A percentile compares a stretch with the other conserved stretches of the same genome.
Evolutionary conservation across 2,888 invertebrate species (phyloP).

Genomic region (Acanthococcus lagerstroemiae): DNA sequence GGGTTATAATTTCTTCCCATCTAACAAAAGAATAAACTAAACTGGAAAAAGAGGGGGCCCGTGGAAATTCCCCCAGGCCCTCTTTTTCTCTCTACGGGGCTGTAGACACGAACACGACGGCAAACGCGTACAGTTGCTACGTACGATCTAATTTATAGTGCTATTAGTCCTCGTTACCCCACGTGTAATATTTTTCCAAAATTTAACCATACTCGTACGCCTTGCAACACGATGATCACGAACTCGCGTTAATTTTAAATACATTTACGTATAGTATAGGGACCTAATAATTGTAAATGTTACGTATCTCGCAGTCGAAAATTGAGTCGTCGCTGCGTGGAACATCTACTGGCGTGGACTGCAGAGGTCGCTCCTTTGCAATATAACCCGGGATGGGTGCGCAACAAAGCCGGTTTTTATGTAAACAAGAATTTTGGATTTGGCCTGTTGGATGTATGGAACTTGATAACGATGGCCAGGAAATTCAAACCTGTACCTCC

Average conservation of each 20-base stretch:
- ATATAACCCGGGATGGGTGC: slow-evolving; percentile 57
- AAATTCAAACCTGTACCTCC: slow-evolving; percentile 64
- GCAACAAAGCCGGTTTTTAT: slow-evolving; percentile 69
- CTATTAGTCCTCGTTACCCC: no score
- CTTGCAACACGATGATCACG: no score
- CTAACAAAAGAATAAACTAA: no score
- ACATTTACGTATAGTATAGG: not conserved
- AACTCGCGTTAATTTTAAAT: no score
- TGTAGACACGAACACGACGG: no score
- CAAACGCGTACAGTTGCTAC: no score
- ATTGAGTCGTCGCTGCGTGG: slow-evolving; percentile 81
- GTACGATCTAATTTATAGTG: no score
- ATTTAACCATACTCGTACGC: not conserved
- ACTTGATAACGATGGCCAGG: slow-evolving; percentile 57
- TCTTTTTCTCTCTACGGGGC: no score
- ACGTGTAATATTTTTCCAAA: no score
- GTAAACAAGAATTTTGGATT: slow-evolving; percentile 78
- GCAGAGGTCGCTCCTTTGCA: slow-evolving; percentile 61
- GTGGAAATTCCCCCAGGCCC: no score
- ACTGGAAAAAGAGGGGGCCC: no score
- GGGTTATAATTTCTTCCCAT: no score
- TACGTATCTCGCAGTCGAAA: slow-evolving; percentile 50
- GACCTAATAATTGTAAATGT: not conserved
- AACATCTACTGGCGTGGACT: slow-evolving; percentile 79
- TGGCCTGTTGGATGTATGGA: slow-evolving; percentile 74